Conservation (phyloP, 2,888 invertebrate species). For the Temnothorax ravouxi region DNA sequence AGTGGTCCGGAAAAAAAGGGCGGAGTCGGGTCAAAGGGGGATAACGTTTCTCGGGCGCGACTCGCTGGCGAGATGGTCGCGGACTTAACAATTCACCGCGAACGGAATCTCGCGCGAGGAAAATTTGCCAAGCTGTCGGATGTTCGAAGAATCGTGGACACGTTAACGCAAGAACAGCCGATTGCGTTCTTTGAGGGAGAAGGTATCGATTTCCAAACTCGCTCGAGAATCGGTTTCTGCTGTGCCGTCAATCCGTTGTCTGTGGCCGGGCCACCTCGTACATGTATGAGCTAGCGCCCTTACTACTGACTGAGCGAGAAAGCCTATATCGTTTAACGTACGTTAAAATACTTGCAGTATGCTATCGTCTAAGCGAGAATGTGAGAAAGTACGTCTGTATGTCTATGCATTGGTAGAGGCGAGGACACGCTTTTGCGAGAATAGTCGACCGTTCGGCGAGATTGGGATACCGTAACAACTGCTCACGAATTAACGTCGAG, state of each 20-base stretch:
- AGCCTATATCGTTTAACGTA: slow-evolving; percentile 69
- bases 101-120: background rate
- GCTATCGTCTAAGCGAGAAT: slow-evolving; percentile 44
- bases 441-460: slow-evolving; percentile 28
- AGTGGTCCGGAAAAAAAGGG: slow-evolving; percentile 23
- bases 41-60: background rate
- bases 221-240: slow-evolving; percentile 7
- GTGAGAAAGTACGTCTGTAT: background rate
- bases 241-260: background rate
- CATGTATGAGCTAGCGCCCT: slow-evolving; percentile 74
- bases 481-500: slow-evolving; percentile 22
- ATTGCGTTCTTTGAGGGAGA: no score
- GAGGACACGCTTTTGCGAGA: slow-evolving; percentile 25
- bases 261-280: slow-evolving; percentile 29
- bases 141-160: background rate
- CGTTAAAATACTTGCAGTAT: slow-evolving; percentile 44
- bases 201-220: background rate
- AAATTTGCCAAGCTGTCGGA: background rate
- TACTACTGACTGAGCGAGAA: slow-evolving; percentile 73
- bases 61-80: background rate
- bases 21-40: background rate
- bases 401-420: slow-evolving; percentile 14
- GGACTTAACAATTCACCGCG: background rate
- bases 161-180: background rate
- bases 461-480: background rate